Evolutionary conservation across 2,888 invertebrate genomes (phyloP).

Genomic region (Thymelicus acteon): DNA sequence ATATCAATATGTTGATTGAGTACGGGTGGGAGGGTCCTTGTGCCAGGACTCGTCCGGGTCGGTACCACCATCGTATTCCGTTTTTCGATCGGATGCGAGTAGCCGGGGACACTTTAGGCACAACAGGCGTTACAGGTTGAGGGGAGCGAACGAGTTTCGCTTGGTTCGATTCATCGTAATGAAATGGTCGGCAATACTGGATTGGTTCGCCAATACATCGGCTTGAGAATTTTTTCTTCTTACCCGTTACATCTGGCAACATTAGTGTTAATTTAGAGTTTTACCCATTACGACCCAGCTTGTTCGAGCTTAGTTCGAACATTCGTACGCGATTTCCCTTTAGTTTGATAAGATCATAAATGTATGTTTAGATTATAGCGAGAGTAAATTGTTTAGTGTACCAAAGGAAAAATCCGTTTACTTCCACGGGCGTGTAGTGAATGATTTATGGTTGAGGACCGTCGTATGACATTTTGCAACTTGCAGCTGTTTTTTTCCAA

Average conservation of each 20-base stretch:
- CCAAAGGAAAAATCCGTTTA: constrained; percentile 1
- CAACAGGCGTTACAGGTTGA: background rate
- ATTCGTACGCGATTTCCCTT: background rate
- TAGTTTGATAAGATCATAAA: constrained; percentile 1
- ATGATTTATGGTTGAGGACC: background rate
- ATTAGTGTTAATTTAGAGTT: background rate
- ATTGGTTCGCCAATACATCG: background rate
- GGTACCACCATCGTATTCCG: background rate
- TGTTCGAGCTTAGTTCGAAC: constrained; percentile 9
- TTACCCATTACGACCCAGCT: background rate
- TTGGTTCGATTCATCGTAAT: background rate
- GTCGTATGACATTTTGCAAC: constrained; percentile 2
- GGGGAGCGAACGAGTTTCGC: background rate
- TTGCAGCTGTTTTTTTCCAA: constrained; percentile 1
- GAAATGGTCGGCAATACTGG: background rate
- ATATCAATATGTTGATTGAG: background rate
- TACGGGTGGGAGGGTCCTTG: constrained; percentile 3
- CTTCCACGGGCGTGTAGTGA: constrained; percentile 2
- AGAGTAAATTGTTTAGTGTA: background rate
- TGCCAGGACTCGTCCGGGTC: background rate
- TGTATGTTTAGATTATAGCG: background rate
- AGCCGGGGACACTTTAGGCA: background rate
- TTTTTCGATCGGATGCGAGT: background rate
- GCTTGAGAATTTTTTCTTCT: background rate
- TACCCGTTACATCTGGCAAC: constrained; percentile 6